Conservation (phyloP, 2,888 invertebrate species). For the Nycteola revayana region DNA sequence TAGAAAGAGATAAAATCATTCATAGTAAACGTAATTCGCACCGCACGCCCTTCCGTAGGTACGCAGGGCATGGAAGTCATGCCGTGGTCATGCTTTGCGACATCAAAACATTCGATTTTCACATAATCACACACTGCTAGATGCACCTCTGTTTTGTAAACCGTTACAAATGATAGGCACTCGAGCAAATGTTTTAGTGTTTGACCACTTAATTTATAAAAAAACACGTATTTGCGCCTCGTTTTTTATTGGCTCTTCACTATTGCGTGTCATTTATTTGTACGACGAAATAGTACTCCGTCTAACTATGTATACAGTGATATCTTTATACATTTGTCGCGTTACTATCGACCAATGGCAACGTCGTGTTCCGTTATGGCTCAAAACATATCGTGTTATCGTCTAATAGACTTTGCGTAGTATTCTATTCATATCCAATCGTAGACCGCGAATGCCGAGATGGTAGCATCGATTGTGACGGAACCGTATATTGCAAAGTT, state of each 20-base stretch:
- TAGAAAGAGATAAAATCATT: conserved; percentile 83
- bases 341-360: conserved; percentile 32
- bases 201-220: conserved; percentile 63
- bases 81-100: conserved; percentile 71
- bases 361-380: conserved; percentile 19
- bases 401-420: conserved; percentile 27
- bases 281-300: conserved; percentile 68
- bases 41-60: conserved; percentile 78
- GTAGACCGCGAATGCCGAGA: conserved; percentile 14
- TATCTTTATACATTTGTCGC: conserved; percentile 36
- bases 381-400: conserved; percentile 15
- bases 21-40: conserved; percentile 80
- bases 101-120: conserved; percentile 72
- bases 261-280: conserved; percentile 81
- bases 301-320: conserved; percentile 33
- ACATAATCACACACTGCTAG: conserved; percentile 45
- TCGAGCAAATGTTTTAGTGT: conserved; percentile 55
- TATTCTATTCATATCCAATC: conserved; percentile 32
- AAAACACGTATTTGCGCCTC: conserved; percentile 74
- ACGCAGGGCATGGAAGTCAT: conserved; percentile 82
- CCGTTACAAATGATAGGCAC: conserved; percentile 47
- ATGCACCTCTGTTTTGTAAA: conserved; percentile 41
- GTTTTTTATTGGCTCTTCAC: conserved; percentile 75
- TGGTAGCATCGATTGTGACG: conserved; percentile 31
- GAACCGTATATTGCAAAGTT: conserved; percentile 14